Base-by-base conservation (phyloP, 2,797 vertebrate genomes). In the Hyperoplus lanceolatus region DNA sequence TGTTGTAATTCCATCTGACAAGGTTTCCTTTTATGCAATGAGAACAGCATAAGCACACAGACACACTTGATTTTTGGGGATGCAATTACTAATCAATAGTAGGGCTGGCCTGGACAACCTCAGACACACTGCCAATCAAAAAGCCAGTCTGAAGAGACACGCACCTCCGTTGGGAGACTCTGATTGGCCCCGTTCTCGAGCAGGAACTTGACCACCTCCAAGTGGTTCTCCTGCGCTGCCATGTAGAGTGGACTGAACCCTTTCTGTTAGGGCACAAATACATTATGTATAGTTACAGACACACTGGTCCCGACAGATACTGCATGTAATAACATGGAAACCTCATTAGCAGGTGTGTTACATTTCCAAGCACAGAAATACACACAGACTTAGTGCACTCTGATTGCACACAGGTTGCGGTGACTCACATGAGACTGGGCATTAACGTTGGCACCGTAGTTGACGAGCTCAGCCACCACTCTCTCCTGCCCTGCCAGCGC, bases 211-310 rank as follows among this genome's bases (percentile, higher is more conserved):
- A 99, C 97, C 21, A 99, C 98, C 72, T 98, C 97, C 83, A 99
- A 92, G 87, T 99, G 98, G 85, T 99, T 99, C 84, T 99, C 98
- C 77, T 99, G 98, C 0, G 98, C 98, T 59, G 98, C 98, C 98
- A 99, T 99, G 90, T 99, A 99, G 57, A 99, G 95, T 8, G 98
- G 98, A 16, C 98, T 99, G 86, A 99, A 99, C 65, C 98, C 98
- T 97, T 99, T 99, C 98, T 99, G 96, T 87, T 87, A 12, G 39
- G 61, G 6, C 50, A 87, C 6, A 80, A 46, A 72, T 4, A 64
- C 16, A 81, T 49, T 3, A 75, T 8, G 38, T 11, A 67, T 2
- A 11, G 46, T 45, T 60, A 66, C 8, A 72, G 0, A 67, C 0
- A 57, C 10, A 54, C 14, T 41, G 0, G 8, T 29, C 29, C 8